Evolutionary conservation across 2,113 vertebrate genomes (phyloP).

Genomic region (Tenebrosternarchus preto): DNA sequence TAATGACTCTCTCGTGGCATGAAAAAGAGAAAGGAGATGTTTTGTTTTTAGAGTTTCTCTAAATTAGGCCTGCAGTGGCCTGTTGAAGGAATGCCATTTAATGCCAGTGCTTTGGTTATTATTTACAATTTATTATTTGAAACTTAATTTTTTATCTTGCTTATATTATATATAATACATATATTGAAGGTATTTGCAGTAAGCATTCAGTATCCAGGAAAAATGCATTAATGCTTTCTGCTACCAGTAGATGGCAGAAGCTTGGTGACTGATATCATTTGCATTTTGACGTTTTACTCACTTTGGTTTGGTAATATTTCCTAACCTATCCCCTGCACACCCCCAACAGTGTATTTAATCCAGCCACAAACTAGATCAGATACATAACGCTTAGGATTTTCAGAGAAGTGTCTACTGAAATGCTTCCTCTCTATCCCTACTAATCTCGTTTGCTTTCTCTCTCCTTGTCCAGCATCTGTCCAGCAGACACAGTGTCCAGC

Average conservation of each 20-base stretch:
- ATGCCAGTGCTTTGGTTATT: too few species aligned
- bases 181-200: background rate
- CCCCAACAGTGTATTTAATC: constrained; percentile 26
- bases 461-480: constrained; percentile 84
- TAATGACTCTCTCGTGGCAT: constrained; percentile 51
- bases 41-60: constrained; percentile 46
- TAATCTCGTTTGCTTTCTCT: constrained; percentile 3
- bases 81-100: constrained; percentile 5
- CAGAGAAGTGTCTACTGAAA: background rate
- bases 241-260: background rate
- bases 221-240: background rate
- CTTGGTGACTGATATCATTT: background rate
- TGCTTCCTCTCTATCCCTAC: constrained; percentile 26
- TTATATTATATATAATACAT: background rate
- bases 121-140: too few species aligned
- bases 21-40: constrained; percentile 45
- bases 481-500: constrained; percentile 94
- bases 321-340: background rate
- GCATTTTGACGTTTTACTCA: constrained; percentile 23
- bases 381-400: constrained; percentile 8
- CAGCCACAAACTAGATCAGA: background rate
- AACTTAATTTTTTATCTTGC: background rate
- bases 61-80: constrained; percentile 32
- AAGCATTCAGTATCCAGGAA: background rate
- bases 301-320: background rate